Base-by-base conservation (phyloP, 2,113 vertebrate genomes). In the Chaetura pelagica region DNA sequence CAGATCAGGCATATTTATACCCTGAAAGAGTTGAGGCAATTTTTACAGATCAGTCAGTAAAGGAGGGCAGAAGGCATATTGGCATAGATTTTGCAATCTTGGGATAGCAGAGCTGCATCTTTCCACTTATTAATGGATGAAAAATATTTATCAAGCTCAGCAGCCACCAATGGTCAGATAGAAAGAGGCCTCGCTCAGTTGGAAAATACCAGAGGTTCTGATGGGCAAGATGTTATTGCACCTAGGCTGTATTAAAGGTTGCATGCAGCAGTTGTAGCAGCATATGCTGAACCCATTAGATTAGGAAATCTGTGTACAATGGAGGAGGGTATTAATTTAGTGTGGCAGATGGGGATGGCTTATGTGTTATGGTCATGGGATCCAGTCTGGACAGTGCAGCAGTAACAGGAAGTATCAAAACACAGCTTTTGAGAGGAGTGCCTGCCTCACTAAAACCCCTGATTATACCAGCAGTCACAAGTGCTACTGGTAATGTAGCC, bases 231-330 rank as follows among this genome's bases (percentile, higher is more conserved):
- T 52, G n/a, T 20, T 51, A n/a, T 19, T 26, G 7, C 10, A 35
- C 38, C 38, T 44, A 44, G 2, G 0, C 48, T 30, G 1, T 46
- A 35, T 26, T 58, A 35, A 0, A 52, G 48, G 34, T 26, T 69
- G 44, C 23, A 15, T 51, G 30, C 55, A 23, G 35, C 67, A 61
- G 46, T 62, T 42, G 52, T 72, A 54, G 24, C 12, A 62, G 57
- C 30, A 24, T 12, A 30, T 30, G 24, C 30, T 15, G 38, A 54
- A 62, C 38, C 15, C 24, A 24, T 34, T 0, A 2, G 52, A 44
- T 62, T 24, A 6, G 35, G 35, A 62, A 52, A 44, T 2, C 7
- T 30, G 35, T 7, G 15, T 30, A 52, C 30, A 17, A 30, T 34
- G 15, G 32, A 62, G 48, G 24, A 62, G 30, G 30, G 32, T 24